phyloP scores from a whole-genome alignment of 2,888 invertebrate genomes.

The Willowsia nigromaculata region DNA sequence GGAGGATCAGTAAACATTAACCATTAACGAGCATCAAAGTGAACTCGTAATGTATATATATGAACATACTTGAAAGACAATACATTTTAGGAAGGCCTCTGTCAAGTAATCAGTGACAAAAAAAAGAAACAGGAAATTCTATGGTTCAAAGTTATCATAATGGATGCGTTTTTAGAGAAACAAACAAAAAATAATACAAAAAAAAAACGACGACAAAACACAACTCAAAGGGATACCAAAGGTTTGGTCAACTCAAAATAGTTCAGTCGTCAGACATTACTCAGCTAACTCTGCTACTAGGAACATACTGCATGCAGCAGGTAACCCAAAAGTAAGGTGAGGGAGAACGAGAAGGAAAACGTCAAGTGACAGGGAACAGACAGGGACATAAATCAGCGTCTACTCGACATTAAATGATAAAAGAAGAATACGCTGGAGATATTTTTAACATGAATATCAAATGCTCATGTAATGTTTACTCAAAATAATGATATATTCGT shows the following conservation, averaged over 20 bases:
- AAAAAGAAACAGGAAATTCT: constrained; percentile 50
- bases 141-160: constrained; percentile 43
- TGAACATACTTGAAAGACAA: background rate
- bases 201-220: background rate
- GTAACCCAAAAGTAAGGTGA: background rate
- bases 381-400: constrained; percentile 71
- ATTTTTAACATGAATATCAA: constrained; percentile 59
- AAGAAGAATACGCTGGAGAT: constrained; percentile 51
- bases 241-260: constrained; percentile 46
- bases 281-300: too few relatives aligned
- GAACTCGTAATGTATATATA: background rate
- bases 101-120: constrained; percentile 18
- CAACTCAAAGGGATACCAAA: constrained; percentile 25
- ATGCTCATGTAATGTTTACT: constrained; percentile 65
- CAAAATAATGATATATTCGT: constrained; percentile 63
- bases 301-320: background rate
- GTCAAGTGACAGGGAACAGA: constrained; percentile 58
- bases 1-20: constrained; percentile 51
- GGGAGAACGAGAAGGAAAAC: constrained; percentile 27
- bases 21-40: constrained; percentile 49
- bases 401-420: constrained; percentile 62
- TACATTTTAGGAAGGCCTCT: background rate
- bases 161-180: constrained; percentile 27
- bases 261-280: too few relatives aligned
- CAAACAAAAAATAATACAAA: background rate